Evolutionary conservation across 2,888 invertebrate genomes (phyloP), one percentile per base, ranked within the genome.

Genomic region (Oxytorus armatus): DNA sequence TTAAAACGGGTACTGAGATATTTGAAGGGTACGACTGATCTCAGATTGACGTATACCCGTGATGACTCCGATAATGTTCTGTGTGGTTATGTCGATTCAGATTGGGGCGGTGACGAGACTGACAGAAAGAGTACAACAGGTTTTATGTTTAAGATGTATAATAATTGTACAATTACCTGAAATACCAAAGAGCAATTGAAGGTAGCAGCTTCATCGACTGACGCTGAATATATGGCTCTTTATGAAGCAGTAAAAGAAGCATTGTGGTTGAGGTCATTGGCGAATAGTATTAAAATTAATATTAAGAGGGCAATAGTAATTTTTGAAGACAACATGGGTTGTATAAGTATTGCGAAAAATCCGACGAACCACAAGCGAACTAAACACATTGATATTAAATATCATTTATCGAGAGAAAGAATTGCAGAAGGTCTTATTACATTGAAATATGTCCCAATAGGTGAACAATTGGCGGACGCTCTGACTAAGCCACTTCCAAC

Each of bases 1-100:
- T 55, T 77, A 57, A 70, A 77, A 63, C 47, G 77, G 53, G 39
- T 72, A 10, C 21, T 77, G 25, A 63, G 72, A 36, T n/a, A n/a
- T n/a, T 55, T 23, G 14, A 63, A n/a, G n/a, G n/a, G n/a, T n/a
- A n/a, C n/a, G n/a, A n/a, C n/a, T n/a, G n/a, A n/a, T n/a, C n/a
- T n/a, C 8, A 36, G 25, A 42, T 63, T 74, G 29, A 53, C 44
- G 23, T 63, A 51, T 23, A 51, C 16, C 1, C 21, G 25, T 53
- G 29, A 44, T 55, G 33, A 69, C 18, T 69, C 18, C 29, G 10
- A 51, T 33, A 23, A 55, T 42, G 11, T 55, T 11, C 23, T 53
- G 4, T 11, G 11, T 55, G 66, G 57, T 8, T 75, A 36, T 36
- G 53, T 36, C 5, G 59, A 76, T 51, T 66, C 76, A 10, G 76